phyloP scores from a whole-genome alignment of 2,113 vertebrate genomes.

The Corythornis madagascariensis region DNA sequence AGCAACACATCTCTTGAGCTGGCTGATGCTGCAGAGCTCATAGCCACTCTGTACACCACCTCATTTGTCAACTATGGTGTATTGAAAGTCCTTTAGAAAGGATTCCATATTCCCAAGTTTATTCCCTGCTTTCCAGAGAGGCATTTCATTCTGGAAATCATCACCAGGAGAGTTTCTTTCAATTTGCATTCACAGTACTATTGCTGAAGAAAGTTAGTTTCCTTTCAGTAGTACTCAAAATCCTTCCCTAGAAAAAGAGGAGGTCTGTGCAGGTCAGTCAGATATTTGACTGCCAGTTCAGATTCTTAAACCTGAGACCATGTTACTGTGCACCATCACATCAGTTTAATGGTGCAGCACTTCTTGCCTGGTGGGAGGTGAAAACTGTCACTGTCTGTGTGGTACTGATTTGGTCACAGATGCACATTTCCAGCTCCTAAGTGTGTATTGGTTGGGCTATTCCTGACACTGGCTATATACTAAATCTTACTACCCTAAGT shows the following conservation, averaged over 20 bases:
- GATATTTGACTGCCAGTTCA: background rate
- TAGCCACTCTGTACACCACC: background rate
- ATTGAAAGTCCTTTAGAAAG: background rate
- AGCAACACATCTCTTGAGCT: background rate
- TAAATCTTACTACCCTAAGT: background rate
- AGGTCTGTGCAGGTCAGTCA: background rate
- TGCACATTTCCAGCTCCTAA: background rate
- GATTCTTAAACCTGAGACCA: background rate
- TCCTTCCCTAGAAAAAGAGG: background rate
- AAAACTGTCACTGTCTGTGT: background rate
- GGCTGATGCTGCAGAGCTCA: slow-evolving; percentile 50
- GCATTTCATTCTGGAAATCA: background rate
- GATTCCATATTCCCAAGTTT: background rate
- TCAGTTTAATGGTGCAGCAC: background rate
- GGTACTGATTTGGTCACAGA: background rate
- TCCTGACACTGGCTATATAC: background rate
- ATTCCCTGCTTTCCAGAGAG: background rate
- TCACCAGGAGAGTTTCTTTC: background rate
- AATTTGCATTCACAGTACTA: background rate
- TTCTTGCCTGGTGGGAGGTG: background rate
- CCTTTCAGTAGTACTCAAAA: background rate
- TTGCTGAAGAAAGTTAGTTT: background rate
- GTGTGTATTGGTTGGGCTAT: background rate
- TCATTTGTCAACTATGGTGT: background rate
- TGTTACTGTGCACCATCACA: background rate